Evolutionary conservation across 2,888 invertebrate species (phyloP).

Genomic region (Tridacna gigas): DNA sequence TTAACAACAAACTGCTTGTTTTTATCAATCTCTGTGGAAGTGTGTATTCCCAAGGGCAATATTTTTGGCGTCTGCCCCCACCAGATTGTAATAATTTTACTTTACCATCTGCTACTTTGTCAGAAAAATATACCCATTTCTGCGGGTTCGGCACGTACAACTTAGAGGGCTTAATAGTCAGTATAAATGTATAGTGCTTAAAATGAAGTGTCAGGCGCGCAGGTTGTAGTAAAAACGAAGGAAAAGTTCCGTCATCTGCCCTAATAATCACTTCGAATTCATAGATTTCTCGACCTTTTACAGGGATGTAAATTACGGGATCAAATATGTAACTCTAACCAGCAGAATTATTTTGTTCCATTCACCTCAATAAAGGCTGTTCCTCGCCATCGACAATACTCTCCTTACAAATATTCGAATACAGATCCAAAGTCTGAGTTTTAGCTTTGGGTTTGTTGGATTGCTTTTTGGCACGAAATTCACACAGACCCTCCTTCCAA

Average conservation of each 20-base stretch:
- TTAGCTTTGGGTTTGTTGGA: background rate
- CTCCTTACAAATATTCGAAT: slow-evolving; percentile 45
- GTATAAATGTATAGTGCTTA: slow-evolving; percentile 26
- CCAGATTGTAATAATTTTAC: slow-evolving; percentile 2
- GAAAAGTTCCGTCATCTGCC: background rate
- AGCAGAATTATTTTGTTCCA: slow-evolving; percentile 32
- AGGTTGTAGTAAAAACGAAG: slow-evolving; percentile 34
- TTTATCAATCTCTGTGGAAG: background rate
- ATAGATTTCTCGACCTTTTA: slow-evolving; percentile 44
- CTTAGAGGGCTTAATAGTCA: slow-evolving; percentile 34
- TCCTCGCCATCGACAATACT: slow-evolving; percentile 53
- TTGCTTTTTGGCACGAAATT: slow-evolving; percentile 43
- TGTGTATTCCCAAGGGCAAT: background rate
- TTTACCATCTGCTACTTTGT: slow-evolving; percentile 33
- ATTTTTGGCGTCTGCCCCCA: background rate
- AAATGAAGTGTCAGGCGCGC: slow-evolving; percentile 49
- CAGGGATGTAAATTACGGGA: slow-evolving; percentile 42
- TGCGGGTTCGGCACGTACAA: slow-evolving; percentile 62
- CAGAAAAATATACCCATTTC: slow-evolving; percentile 31
- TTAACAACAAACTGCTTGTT: background rate
- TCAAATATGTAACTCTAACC: slow-evolving; percentile 44
- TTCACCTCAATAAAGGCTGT: slow-evolving; percentile 42
- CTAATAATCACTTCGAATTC: slow-evolving; percentile 56
- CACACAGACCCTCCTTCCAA: slow-evolving; percentile 47
- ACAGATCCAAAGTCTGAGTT: slow-evolving; percentile 38